Base-by-base conservation (phyloP, 2,888 invertebrate genomes). In the Calliphora vomitoria region DNA sequence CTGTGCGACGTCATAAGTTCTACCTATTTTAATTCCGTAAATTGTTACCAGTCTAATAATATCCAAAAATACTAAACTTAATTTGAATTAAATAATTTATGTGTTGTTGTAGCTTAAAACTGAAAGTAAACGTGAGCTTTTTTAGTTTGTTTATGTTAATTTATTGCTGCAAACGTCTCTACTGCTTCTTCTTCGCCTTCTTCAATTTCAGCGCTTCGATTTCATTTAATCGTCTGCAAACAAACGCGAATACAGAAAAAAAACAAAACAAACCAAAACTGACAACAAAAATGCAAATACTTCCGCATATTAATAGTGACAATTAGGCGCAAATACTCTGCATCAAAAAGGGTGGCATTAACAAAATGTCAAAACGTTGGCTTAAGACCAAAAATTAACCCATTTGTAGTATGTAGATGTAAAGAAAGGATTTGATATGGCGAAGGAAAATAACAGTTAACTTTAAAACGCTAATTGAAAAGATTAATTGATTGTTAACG, bases 51-150 rank as follows among this genome's bases (percentile, higher is more conserved):
- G 20, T 69, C 44, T 72, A 78, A 66, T 72, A 78, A 66, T 78
- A 10, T 13, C n/a, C 55, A 35, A 8, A 72, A 72, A 55, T 18
- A 53, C 5, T 13, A 25, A 62, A 72, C 25, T 72, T 25, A 20
- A 55, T 71, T 47, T 55, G 44, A 62, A 78, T 72, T 31, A n/a
- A 72, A 25, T 10, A 62, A 47, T 82, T 60, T 18, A 15, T 53
- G 44, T 20, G 6, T 62, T 53, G 35, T 62, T 41, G 18, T 55
- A 50, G 20, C 31, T 78, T 41, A 68, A 72, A 82, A 82, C 72
- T 4, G 79, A 86, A 86, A 86, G 86, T 82, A 74, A 79, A 79
- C 74, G 72, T 84, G 64, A 71, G 35, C 8, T 20, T 76, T 78
- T 58, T 58, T 60, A 64, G 50, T 50, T 78, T 75, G 41, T 72